These are phyloP conservation scores for Pachydiplax longipennis DNA, from an alignment of 2,888 invertebrate species.

Conservation along the genomic window DNA sequence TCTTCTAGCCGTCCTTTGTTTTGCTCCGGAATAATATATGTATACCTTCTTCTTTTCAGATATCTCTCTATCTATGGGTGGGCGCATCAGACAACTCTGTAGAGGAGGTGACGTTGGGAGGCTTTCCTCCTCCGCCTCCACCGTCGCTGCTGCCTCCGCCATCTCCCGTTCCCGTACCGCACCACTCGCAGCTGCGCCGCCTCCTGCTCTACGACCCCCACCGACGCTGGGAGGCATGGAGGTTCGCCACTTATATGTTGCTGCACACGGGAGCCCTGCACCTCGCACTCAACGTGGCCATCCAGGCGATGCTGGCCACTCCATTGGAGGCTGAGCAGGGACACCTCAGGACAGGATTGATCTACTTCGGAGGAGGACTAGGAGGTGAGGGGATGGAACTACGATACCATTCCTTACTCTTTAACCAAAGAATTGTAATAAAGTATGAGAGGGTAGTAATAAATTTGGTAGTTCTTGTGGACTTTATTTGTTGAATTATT, in stretches of 20 bases:
- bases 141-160: background rate
- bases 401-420: no score
- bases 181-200: slow-evolving; percentile 37
- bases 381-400: slow-evolving; percentile 63
- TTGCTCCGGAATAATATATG: no score
- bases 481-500: no score
- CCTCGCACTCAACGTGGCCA: slow-evolving; percentile 76
- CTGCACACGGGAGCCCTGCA: slow-evolving; percentile 81
- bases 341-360: slow-evolving; percentile 70
- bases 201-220: slow-evolving; percentile 69
- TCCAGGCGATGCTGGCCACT: slow-evolving; percentile 68
- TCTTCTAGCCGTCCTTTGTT: no score
- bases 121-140: slow-evolving; percentile 7
- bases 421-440: no score
- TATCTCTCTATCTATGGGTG: slow-evolving; percentile 13
- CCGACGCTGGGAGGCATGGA: slow-evolving; percentile 76
- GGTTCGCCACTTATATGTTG: slow-evolving; percentile 80
- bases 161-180: background rate
- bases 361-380: slow-evolving; percentile 79
- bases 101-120: background rate
- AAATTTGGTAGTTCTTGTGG: no score
- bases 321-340: slow-evolving; percentile 75
- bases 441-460: no score
- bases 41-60: background rate
- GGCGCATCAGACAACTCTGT: slow-evolving; percentile 10